phyloP scores from a whole-genome alignment of 2,888 invertebrate genomes.

The Mythimna vitellina region DNA sequence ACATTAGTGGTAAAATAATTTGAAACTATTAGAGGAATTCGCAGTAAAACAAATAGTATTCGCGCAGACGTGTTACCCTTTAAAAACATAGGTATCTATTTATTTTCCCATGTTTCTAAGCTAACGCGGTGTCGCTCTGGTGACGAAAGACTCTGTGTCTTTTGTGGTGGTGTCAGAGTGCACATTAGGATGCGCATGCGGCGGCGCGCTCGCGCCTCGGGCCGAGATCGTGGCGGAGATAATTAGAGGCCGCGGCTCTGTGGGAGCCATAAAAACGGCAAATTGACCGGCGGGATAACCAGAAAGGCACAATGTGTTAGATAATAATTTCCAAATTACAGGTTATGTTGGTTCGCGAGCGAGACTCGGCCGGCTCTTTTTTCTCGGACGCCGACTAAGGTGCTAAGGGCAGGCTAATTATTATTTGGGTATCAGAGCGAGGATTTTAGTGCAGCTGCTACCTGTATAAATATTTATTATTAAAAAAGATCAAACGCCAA shows the following conservation, averaged over 20 bases:
- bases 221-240: slow-evolving; percentile 89
- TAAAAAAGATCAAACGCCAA: slow-evolving; percentile 87
- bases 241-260: slow-evolving; percentile 90
- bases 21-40: slow-evolving; percentile 78
- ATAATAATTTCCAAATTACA: slow-evolving; percentile 91
- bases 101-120: slow-evolving; percentile 87
- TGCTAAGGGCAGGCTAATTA: slow-evolving; percentile 91
- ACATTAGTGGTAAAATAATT: slow-evolving; percentile 74
- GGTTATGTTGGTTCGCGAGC: slow-evolving; percentile 89
- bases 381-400: slow-evolving; percentile 87
- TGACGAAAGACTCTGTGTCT: slow-evolving; percentile 63
- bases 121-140: slow-evolving; percentile 64
- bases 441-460: slow-evolving; percentile 90
- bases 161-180: slow-evolving; percentile 62
- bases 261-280: slow-evolving; percentile 91
- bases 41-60: slow-evolving; percentile 89
- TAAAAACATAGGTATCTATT: slow-evolving; percentile 78
- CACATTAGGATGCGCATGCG: slow-evolving; percentile 50
- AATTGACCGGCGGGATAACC: slow-evolving; percentile 91
- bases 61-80: slow-evolving; percentile 84
- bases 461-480: slow-evolving; percentile 91
- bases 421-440: slow-evolving; percentile 89
- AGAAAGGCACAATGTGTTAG: slow-evolving; percentile 91
- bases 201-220: slow-evolving; percentile 79
- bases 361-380: slow-evolving; percentile 84